Base-by-base conservation (phyloP, 1,140 invertebrate species). In the Phymastichus coffea region DNA sequence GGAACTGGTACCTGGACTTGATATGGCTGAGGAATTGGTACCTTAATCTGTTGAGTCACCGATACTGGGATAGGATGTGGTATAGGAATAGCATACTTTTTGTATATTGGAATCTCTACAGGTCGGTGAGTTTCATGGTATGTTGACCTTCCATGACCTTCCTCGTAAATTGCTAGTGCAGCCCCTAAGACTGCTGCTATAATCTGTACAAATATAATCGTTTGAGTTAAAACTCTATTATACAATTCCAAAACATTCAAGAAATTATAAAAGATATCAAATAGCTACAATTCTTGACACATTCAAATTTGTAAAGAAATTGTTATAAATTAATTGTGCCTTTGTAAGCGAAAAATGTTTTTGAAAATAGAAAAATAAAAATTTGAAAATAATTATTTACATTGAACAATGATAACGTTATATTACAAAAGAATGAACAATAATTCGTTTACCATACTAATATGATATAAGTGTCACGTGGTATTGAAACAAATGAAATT, bases 11-110 rank as follows among this genome's bases (percentile, higher is more conserved):
- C 82, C 61, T 87, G 85, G 10, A 88, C 86, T 12, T 88, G 85
- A 70, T 89, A 89, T 7, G 88, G 88, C 53, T 90, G 87, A 0
- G 88, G 88, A 23, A 90, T 88, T 20, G 88, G 86, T 20, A 90
- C 81, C 62, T 84, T 88, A 22, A 90, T 86, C 48, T 89, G 84
- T 67, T 90, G 88, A 8, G 87, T 87, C 10, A 90, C 86, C 3
- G 87, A 83, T 0, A 90, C 85, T 0, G 87, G 86, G 10, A 90
- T 84, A 2, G 88, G 88, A 70, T 90, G 88, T 0, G 88, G 88
- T 51, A 90, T 85, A 9, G 87, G 86, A 33, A 90, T 84, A 1
- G 87, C 87, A 47, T 90, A 85, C 74, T 90, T 89, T 71, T 90
- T 89, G 57, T 88, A 84, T 63, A 90, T 86, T 10, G 86, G 87